These are phyloP conservation scores for Tuta absoluta DNA, from an alignment of 2,888 invertebrate species.

Conservation along the genomic window DNA sequence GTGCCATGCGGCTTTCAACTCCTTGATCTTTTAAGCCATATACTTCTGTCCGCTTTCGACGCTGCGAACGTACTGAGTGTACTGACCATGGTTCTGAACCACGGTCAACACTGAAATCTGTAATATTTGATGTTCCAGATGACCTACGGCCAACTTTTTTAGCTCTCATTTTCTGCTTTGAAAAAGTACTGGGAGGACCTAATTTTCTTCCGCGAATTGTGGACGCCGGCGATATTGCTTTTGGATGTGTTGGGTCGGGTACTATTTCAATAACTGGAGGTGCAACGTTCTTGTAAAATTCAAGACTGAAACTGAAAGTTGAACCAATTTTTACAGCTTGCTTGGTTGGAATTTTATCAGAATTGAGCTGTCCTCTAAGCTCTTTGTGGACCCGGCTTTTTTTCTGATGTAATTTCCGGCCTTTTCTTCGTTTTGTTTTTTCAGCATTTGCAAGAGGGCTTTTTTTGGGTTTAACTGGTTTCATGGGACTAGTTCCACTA, in stretches of 20 bases:
- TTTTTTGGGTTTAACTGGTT: not conserved
- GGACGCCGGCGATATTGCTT: not conserved
- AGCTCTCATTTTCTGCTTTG: not conserved
- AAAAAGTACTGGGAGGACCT: not conserved
- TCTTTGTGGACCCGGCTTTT: no score
- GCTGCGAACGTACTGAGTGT: no score
- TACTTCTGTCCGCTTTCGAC: not conserved
- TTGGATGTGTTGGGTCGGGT: not conserved
- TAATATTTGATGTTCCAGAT: not conserved
- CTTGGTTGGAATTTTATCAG: constrained; percentile 11
- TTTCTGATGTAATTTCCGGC: no score
- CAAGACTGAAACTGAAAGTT: constrained; percentile 40
- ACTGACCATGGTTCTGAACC: not conserved
- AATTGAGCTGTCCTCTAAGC: not conserved
- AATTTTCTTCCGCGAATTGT: no score
- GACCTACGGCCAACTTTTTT: not conserved
- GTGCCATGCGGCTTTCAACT: not conserved
- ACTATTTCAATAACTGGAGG: not conserved
- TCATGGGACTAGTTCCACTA: not conserved
- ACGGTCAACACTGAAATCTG: not conserved
- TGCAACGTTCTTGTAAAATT: constrained; percentile 24
- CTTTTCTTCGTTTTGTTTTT: no score
- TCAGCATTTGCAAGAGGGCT: no score
- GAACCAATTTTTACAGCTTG: constrained; percentile 39
- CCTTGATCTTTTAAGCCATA: constrained; percentile 5